Evolutionary conservation across 1,140 invertebrate genomes (phyloP).

Genomic region (Pentalonia nigronervosa): DNA sequence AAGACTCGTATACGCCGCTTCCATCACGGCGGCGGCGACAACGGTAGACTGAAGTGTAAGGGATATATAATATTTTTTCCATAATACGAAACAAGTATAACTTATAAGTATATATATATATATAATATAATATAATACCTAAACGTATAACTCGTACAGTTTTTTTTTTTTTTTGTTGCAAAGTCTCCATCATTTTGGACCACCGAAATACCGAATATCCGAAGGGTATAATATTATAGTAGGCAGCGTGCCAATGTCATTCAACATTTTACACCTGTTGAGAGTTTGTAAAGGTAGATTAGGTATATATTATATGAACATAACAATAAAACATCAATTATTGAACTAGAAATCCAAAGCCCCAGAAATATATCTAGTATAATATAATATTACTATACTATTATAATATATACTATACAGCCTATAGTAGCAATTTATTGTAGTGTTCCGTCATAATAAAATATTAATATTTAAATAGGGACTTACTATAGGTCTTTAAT

Average conservation of each 20-base stretch:
- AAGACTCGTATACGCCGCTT: background rate
- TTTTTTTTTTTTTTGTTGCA: background rate
- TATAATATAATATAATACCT: background rate
- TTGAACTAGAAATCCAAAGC: background rate
- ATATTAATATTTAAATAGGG: background rate
- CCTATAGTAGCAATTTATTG: background rate
- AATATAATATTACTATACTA: background rate
- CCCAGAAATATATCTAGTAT: background rate
- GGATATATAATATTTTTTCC: slow-evolving; percentile 1
- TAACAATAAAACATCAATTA: background rate
- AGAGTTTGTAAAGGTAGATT: background rate
- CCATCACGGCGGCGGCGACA: background rate
- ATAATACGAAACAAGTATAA: slow-evolving; percentile 16
- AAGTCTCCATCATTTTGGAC: background rate
- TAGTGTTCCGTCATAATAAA: background rate
- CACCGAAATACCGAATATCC: background rate
- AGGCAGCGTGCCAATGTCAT: background rate
- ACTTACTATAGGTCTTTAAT: background rate
- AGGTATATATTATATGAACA: no score
- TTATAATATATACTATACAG: no score
- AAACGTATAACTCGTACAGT: background rate
- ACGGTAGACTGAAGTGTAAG: slow-evolving; percentile 25
- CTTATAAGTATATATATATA: background rate
- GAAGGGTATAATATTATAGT: background rate
- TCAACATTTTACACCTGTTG: slow-evolving; percentile 19